Evolutionary conservation across 2,888 invertebrate genomes (phyloP).

Genomic region (Cantharis lateralis): DNA sequence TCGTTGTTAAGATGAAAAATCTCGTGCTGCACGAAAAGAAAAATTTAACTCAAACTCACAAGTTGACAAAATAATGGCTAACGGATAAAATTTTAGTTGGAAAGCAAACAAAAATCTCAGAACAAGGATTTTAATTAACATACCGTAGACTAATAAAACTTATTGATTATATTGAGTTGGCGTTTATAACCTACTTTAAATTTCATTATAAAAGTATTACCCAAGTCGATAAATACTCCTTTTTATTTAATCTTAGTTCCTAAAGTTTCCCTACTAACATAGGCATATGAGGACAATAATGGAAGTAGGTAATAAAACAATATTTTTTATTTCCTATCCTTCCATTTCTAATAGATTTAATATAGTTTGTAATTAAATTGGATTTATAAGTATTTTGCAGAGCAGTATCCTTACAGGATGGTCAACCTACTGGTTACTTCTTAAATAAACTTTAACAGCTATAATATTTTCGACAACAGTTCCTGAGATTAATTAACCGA

Average conservation of each 20-base stretch:
- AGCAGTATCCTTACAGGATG: background rate
- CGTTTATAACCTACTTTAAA: background rate
- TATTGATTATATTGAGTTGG: background rate
- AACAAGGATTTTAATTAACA: background rate
- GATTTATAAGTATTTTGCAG: background rate
- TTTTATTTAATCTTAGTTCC: background rate
- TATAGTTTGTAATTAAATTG: background rate
- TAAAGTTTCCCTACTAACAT: background rate
- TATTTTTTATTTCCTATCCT: background rate
- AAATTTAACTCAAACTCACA: background rate
- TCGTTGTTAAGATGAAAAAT: background rate
- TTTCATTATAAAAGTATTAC: background rate
- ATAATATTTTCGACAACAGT: too few relatives aligned
- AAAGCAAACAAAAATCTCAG: background rate
- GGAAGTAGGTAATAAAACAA: background rate
- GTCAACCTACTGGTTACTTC: too few relatives aligned
- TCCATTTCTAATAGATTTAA: background rate
- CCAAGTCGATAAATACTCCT: background rate
- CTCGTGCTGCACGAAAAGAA: background rate
- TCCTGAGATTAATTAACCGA: too few relatives aligned
- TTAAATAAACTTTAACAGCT: too few relatives aligned
- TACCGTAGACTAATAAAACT: background rate
- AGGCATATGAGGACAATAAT: background rate
- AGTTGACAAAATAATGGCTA: background rate
- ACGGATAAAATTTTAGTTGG: background rate